Conservation (phyloP, 2,113 vertebrate species). For the Eolophus roseicapilla region DNA sequence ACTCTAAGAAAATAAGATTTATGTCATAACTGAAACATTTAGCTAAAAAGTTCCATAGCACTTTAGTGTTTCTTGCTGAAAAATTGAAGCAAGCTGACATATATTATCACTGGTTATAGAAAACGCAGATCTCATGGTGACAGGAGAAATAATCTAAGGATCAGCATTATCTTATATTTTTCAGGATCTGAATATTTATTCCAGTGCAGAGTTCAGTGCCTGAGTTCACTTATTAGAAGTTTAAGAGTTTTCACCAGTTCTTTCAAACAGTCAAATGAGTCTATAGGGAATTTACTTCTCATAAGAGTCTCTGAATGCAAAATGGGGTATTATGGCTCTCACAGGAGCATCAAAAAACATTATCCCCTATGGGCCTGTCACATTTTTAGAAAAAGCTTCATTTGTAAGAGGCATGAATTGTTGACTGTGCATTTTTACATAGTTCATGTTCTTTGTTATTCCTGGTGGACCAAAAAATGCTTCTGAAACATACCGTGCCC, state of each 20-base stretch:
- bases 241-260: background rate
- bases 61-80: background rate
- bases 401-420: background rate
- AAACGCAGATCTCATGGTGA: background rate
- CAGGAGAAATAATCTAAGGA: background rate
- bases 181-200: background rate
- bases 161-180: background rate
- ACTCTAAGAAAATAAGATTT: background rate
- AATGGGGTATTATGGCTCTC: slow-evolving; percentile 21
- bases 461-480: background rate
- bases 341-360: background rate
- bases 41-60: background rate
- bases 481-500: background rate
- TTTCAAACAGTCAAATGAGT: slow-evolving; percentile 25
- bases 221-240: slow-evolving; percentile 1
- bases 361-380: slow-evolving; percentile 22
- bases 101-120: background rate
- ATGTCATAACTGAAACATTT: background rate
- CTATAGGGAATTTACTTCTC: slow-evolving; percentile 34
- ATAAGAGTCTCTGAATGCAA: slow-evolving; percentile 16
- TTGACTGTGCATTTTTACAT: slow-evolving; percentile 22
- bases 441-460: slow-evolving; percentile 26
- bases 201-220: background rate
- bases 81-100: background rate
- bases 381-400: slow-evolving; percentile 15